A percentile compares a stretch with the other conserved stretches of the same genome.
These are phyloP conservation scores for Limnephilus auricula DNA, from an alignment of 2,888 invertebrate genomes.

Conservation along the genomic window DNA sequence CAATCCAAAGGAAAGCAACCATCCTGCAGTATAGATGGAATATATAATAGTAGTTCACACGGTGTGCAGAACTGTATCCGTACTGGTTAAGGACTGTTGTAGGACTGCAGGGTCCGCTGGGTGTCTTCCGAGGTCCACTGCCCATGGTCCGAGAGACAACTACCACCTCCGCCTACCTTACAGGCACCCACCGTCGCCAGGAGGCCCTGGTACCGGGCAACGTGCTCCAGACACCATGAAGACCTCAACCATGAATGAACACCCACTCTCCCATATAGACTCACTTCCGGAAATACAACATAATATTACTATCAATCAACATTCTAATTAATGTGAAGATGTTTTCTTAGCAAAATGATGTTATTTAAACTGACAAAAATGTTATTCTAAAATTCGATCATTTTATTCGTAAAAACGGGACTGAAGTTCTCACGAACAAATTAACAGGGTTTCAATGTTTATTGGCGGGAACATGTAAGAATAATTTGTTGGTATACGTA, in stretches of 20 bases:
- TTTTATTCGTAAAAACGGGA: no score
- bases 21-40: not conserved
- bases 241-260: not conserved
- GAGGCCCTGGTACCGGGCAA: not conserved
- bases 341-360: not conserved
- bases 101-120: constrained; percentile 43
- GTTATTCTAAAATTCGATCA: no score
- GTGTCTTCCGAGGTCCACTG: constrained; percentile 39
- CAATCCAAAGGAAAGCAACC: not conserved
- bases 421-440: no score
- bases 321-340: not conserved
- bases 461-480: no score
- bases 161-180: not conserved
- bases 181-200: not conserved
- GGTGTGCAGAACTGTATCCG: constrained; percentile 14
- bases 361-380: no score
- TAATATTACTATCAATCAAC: not conserved
- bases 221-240: constrained; percentile 3
- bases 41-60: constrained; percentile 28
- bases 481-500: no score
- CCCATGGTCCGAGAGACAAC: not conserved
- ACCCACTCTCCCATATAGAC: constrained; percentile 31
- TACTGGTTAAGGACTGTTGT: not conserved
- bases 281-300: not conserved
- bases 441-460: no score